Base-by-base conservation (phyloP, 2,888 invertebrate genomes). In the Leptogaster cylindrica region DNA sequence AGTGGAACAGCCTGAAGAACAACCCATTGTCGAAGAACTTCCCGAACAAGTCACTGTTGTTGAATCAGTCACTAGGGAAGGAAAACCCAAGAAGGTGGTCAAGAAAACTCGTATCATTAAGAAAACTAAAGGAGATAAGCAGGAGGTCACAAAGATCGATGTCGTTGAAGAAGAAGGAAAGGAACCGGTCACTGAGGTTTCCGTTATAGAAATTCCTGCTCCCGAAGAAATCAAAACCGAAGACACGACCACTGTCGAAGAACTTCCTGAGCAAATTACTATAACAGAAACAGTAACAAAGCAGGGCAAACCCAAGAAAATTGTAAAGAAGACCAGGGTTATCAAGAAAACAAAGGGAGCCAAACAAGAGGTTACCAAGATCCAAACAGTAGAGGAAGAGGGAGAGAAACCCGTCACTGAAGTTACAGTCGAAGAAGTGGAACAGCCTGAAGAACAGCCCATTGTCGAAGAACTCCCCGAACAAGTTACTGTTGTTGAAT, bases 141-240 rank as follows among this genome's bases (percentile, higher is more conserved):
- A 78, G 48, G 78, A 82, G 72, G 73, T 79, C n/a, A 81, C 79
- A 0, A 77, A 79, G 74, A 79, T 81, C 50, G 73, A 78, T 18
- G 80, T 80, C 2, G 75, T 79, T 18, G 76, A 76, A 71, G 77
- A 80, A 73, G 81, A 80, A 70, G 79, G 76, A 8, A 75, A 79
- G 67, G 73, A 76, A 70, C 81, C 82, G 10, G 73, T 77, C 69
- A 80, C 77, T 2, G 77, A 76, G 1, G 71, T 75, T 0, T 65
- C 58, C 12, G 66, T 74, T 48, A 68, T 73, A 69, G 41, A 72
- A 70, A 73, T 73, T 16, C 46, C 46, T 14, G 20, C 6, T 23
- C 5, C 31, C 10, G 20, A 46, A 23, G 39, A 72, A 36, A 50
- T 67, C 23, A 65, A 67, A n/a, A 27, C 55, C 8, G 61, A 67